Percentiles rank a stretch among this genome's conserved stretches.
These are phyloP conservation scores for Hydrocynus forskahlii DNA, from an alignment of 2,797 vertebrate genomes.

Conservation along the genomic window DNA sequence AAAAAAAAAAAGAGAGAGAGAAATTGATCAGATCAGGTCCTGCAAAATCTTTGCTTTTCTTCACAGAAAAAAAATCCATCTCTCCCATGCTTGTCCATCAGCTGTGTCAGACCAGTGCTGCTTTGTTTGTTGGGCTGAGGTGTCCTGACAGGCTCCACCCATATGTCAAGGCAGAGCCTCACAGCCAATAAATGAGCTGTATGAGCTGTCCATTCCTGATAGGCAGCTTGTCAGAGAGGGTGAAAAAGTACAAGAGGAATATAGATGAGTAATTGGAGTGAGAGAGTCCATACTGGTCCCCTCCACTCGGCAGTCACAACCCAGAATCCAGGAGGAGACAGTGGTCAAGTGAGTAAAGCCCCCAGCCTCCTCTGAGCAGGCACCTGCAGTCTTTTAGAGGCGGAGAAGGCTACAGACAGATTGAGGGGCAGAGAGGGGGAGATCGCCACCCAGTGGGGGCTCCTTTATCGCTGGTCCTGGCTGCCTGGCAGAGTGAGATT, in stretches of 20 bases:
- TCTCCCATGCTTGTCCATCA: constrained; percentile 49
- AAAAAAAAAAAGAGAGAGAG: neutral
- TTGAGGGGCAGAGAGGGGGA: constrained; percentile 36
- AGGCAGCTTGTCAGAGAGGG: constrained; percentile 45
- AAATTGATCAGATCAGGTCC: constrained; percentile 52
- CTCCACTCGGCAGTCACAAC: constrained; percentile 54
- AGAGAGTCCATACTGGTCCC: constrained; percentile 31
- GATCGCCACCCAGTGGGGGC: constrained; percentile 52
- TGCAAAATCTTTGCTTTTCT: constrained; percentile 60
- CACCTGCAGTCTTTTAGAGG: constrained; percentile 57
- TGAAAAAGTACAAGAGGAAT: constrained; percentile 50
- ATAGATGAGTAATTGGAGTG: constrained; percentile 46
- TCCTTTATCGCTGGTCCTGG: constrained; percentile 84
- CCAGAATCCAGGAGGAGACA: constrained; percentile 44
- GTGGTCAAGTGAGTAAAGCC: constrained; percentile 49
- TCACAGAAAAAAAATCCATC: constrained; percentile 44
- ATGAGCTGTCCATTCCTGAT: constrained; percentile 40
- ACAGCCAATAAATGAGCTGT: constrained; percentile 56
- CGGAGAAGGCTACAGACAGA: constrained; percentile 62
- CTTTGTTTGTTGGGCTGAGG: constrained; percentile 41
- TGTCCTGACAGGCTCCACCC: constrained; percentile 43
- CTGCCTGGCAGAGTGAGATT: constrained; percentile 95
- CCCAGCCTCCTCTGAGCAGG: constrained; percentile 44
- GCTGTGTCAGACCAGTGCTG: neutral
- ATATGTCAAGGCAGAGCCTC: constrained; percentile 22